Evolutionary conservation across 2,113 vertebrate genomes (phyloP).

Genomic region (Phasianus colchicus): DNA sequence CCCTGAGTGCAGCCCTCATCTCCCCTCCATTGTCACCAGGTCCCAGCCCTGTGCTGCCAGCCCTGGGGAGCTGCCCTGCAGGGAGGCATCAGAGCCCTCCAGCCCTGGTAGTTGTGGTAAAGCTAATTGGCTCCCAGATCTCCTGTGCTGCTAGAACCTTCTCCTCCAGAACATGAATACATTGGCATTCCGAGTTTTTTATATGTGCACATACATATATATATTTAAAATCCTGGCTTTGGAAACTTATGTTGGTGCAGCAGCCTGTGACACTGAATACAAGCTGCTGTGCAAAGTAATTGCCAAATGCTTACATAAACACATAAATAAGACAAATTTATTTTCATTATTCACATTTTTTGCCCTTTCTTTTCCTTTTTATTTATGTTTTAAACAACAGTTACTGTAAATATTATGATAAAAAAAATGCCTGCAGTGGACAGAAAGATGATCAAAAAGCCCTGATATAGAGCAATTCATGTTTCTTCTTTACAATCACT

Average conservation of each 20-base stretch:
- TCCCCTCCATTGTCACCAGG: neutral
- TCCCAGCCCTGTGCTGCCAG: accelerated
- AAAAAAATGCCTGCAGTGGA: constrained; percentile 72
- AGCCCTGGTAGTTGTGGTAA: neutral
- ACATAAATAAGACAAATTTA: constrained; percentile 79
- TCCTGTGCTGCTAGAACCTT: neutral
- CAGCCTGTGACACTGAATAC: constrained; percentile 11
- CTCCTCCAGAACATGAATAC: neutral
- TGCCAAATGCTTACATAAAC: constrained; percentile 75
- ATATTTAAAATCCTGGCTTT: constrained; percentile 21
- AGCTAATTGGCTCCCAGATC: neutral
- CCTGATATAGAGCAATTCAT: constrained; percentile 76
- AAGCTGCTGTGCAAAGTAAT: constrained; percentile 59
- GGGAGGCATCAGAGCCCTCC: neutral
- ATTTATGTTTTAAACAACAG: constrained; percentile 79
- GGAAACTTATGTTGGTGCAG: constrained; percentile 10
- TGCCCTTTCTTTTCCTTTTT: constrained; percentile 70
- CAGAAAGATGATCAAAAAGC: constrained; percentile 76
- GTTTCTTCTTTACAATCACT: constrained; percentile 81
- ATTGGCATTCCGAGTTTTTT: neutral
- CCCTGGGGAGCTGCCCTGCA: neutral
- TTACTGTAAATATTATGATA: constrained; percentile 78
- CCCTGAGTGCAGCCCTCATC: neutral
- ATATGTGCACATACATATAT: neutral
- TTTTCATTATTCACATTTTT: constrained; percentile 78